Evolutionary conservation across 2,113 vertebrate genomes (phyloP), one percentile per base, ranked within the genome.

Genomic region (Notarius lentiginosus): DNA sequence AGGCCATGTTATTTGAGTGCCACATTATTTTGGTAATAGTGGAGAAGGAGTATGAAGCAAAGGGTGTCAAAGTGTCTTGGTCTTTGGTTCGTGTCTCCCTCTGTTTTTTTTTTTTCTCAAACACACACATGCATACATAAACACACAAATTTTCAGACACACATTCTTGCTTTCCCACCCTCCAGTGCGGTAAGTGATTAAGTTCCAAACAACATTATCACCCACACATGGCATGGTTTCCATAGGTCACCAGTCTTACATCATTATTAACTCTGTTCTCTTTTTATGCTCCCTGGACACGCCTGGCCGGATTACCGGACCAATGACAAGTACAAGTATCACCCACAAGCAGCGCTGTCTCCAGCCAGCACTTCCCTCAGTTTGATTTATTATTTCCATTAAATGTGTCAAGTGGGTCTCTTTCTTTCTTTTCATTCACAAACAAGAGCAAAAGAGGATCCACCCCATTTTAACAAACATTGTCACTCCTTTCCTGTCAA

Each of bases 311-410:
- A 30, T 89, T 88, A 89, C 81, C 86, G 60, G 63, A 17, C 75
- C 82, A 83, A 86, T 61, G 84, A 82, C 72, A 72, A 83, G 77
- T 76, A 80, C 12, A 60, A 87, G 84, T 63, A 87, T 61, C 84
- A 89, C 79, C 89, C 79, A 72, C 51, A 84, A 86, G 65, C 80
- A 87, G 60, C 55, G 30, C 51, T 70, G 41, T 82, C 63, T 79
- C 72, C 53, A 55, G 68, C 68, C 79, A 41, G 56, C n/a, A 84
- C 53, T 72, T 24, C n/a, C 22, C 77, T 87, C 66, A 58, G 41
- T 89, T 88, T 87, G 72, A 89, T 73, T 84, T 89, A 85, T 88
- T 81, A 84, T 90, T 87, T 89, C 88, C 88, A 89, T 87, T 41
- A 76, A 68, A 61, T 84, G 65, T 82, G 55, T 70, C 53, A 80